phyloP scores from a whole-genome alignment of 2,888 invertebrate species.

The Autographa gamma region DNA sequence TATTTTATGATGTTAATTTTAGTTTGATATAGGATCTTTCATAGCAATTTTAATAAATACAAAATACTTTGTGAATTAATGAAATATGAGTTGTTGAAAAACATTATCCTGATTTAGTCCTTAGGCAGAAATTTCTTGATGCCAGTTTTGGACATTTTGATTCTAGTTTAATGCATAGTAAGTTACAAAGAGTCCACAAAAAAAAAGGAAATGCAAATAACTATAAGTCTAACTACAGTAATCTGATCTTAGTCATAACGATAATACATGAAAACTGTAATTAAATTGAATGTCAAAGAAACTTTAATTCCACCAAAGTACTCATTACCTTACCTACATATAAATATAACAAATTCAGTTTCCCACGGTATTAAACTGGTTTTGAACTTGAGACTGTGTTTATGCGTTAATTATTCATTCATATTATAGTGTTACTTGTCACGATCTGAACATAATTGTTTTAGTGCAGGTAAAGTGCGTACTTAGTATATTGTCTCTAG shows the following conservation, averaged over 20 bases:
- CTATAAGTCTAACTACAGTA: not conserved
- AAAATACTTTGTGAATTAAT: no score
- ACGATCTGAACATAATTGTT: conserved; percentile 56
- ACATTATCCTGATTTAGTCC: no score
- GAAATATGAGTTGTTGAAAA: no score
- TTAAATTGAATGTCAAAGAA: conserved; percentile 15
- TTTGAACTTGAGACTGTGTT: conserved; percentile 68
- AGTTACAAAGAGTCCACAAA: no score
- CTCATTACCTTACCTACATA: conserved; percentile 34
- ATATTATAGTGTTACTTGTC: conserved; percentile 65
- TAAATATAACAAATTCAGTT: conserved; percentile 54
- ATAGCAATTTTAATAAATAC: no score
- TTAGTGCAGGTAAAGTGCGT: not conserved
- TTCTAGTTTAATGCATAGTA: not conserved
- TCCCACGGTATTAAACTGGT: conserved; percentile 68
- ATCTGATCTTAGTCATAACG: not conserved
- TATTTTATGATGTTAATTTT: no score
- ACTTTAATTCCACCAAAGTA: conserved; percentile 13
- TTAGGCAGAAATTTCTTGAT: no score
- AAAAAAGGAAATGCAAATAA: not conserved
- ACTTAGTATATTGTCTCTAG: not conserved
- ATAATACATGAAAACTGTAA: not conserved
- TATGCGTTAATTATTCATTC: conserved; percentile 66
- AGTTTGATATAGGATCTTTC: no score
- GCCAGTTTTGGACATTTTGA: no score